These are phyloP conservation scores for Sebastes trivittatus DNA, from an alignment of 2,797 vertebrate species.

Conservation along the genomic window DNA sequence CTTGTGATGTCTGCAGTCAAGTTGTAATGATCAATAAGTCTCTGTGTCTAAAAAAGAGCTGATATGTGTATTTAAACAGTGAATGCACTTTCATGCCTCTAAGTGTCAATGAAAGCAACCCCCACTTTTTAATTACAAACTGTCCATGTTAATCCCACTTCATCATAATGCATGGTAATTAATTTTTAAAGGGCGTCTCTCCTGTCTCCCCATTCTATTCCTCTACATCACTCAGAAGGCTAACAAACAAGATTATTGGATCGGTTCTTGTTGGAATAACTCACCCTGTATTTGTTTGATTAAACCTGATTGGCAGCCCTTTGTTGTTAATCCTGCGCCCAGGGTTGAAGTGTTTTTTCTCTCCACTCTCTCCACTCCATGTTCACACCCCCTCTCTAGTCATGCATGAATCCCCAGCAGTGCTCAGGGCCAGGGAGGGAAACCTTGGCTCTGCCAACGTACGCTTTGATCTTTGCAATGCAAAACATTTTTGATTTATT, in stretches of 20 bases:
- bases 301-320: constrained; percentile 70
- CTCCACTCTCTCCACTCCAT: constrained; percentile 31
- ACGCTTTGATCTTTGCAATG: constrained; percentile 59
- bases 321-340: constrained; percentile 68
- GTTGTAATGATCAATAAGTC: background rate
- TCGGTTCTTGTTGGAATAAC: constrained; percentile 50
- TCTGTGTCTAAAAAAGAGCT: background rate
- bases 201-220: constrained; percentile 34
- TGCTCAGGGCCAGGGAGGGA: constrained; percentile 39
- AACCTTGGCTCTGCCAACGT: constrained; percentile 15
- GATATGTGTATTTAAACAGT: background rate
- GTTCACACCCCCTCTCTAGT: constrained; percentile 49
- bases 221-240: constrained; percentile 29
- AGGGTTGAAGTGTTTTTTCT: constrained; percentile 51
- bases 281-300: constrained; percentile 57
- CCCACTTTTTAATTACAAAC: background rate
- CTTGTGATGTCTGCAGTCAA: background rate
- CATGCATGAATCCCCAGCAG: constrained; percentile 50
- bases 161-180: constrained; percentile 33
- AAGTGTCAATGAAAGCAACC: background rate
- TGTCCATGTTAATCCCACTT: constrained; percentile 10
- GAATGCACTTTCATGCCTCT: background rate
- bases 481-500: constrained; percentile 38
- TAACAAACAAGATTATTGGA: constrained; percentile 68
- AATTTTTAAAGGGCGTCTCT: constrained; percentile 15